Percentiles rank a stretch among this genome's conserved stretches.
These are phyloP conservation scores for Rhinogobio ventralis DNA, from an alignment of 2,797 vertebrate species.

Conservation along the genomic window DNA sequence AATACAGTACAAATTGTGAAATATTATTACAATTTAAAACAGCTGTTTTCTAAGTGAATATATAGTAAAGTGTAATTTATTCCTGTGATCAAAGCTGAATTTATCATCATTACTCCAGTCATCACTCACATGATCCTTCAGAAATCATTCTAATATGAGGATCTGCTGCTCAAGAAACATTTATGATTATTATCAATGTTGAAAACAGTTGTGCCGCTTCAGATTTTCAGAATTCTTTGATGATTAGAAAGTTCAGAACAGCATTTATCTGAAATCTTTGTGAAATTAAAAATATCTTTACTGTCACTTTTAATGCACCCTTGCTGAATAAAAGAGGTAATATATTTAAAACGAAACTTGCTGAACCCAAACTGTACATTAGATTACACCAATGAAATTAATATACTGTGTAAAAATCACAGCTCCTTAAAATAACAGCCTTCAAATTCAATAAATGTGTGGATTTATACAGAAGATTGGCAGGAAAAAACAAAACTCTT, in stretches of 20 bases:
- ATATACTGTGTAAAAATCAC: neutral
- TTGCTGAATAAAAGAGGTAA: neutral
- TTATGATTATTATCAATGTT: neutral
- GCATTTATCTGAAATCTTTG: neutral
- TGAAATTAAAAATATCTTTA: neutral
- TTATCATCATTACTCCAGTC: conserved; percentile 7
- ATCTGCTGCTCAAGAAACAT: neutral
- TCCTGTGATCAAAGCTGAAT: neutral
- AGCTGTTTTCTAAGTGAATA: neutral
- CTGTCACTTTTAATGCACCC: neutral
- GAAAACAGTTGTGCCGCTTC: neutral
- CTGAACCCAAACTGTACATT: neutral
- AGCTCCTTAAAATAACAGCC: neutral
- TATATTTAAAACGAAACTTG: neutral
- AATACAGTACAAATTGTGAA: neutral
- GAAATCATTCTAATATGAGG: neutral
- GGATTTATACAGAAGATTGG: neutral
- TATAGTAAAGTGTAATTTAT: neutral
- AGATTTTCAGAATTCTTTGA: neutral
- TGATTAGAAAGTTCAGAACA: neutral
- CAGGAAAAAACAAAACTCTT: neutral
- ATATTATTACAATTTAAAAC: neutral
- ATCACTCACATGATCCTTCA: conserved; percentile 3
- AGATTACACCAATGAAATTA: neutral
- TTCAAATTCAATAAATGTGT: neutral